Evolutionary conservation across 2,113 vertebrate species (phyloP), one percentile per base, ranked within the genome.

Genomic region (Pterocles burchelli): DNA sequence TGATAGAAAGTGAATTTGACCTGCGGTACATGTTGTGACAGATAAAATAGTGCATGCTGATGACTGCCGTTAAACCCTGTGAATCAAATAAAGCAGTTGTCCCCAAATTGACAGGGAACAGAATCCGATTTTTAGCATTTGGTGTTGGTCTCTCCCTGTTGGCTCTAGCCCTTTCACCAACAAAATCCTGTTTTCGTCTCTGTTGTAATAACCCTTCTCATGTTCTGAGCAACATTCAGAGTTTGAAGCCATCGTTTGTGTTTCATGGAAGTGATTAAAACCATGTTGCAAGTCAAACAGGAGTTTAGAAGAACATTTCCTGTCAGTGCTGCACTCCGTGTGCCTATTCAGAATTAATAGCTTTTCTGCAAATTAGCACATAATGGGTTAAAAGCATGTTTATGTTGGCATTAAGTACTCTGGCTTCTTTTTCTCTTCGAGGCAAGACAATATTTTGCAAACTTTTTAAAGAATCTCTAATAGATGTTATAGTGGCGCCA

Each of bases 341-440:
- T 49, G 76, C 95, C 91, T 97, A 48, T 88, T 97, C 95, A 97
- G 96, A 96, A 97, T 97, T 98, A 98, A 98, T 97, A 95, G 91
- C 91, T 97, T 98, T 97, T 96, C 96, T 98, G 95, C 96, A 98
- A 98, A 98, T 98, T 97, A 97, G 97, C 97, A 97, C 98, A 85
- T 97, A 97, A 98, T 97, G 98, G 98, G 97, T 98, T 98, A 98
- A 98, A 98, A 97, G 97, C 97, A 97, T 98, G 98, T 98, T 98
- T 98, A 97, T 96, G 93, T 97, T 98, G 97, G 98, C 97, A 97
- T 97, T 97, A 97, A 95, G 88, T 95, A 85, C 88, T 85, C 95
- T 96, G 96, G 94, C 88, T 95, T 95, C 95, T 96, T 97, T 97
- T 97, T 95, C 97, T 97, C 96, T 97, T 78, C 43, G 79, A 97